Percentiles rank a stretch among this genome's conserved stretches.
Conservation (phyloP, 2,797 vertebrate species). For the Orestias chungarensis region DNA sequence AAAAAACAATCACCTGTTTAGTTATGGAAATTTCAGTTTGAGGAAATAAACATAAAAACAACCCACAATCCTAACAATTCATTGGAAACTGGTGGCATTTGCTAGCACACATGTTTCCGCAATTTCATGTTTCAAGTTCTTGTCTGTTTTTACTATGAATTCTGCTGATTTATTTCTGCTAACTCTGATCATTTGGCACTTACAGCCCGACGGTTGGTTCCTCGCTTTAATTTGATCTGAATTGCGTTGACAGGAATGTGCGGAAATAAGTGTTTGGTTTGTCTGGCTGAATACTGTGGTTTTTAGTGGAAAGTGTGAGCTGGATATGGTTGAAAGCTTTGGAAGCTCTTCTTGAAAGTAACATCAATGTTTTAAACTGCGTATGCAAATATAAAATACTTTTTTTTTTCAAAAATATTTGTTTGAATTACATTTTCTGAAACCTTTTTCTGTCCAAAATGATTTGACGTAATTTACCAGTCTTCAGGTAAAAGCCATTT, state of each 20-base stretch:
- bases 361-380: not conserved
- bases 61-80: not conserved
- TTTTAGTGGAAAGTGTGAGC: not conserved
- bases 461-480: not conserved
- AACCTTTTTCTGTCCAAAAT: not conserved
- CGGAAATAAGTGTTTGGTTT: not conserved
- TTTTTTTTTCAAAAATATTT: not conserved
- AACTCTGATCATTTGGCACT: not conserved
- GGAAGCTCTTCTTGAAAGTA: not conserved
- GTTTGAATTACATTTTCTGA: not conserved
- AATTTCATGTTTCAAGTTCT: not conserved
- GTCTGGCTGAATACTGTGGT: not conserved
- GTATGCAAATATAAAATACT: not conserved
- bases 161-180: not conserved
- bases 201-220: not conserved
- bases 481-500: not conserved
- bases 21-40: constrained; percentile 22
- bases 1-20: not conserved
- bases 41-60: constrained; percentile 18
- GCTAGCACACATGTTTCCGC: constrained; percentile 9
- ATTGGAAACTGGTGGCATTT: not conserved
- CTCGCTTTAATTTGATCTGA: not conserved
- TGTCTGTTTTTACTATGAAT: not conserved
- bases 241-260: not conserved
- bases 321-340: not conserved